Base-by-base conservation (phyloP, 2,888 invertebrate species). In the Saturnia pavonia region DNA sequence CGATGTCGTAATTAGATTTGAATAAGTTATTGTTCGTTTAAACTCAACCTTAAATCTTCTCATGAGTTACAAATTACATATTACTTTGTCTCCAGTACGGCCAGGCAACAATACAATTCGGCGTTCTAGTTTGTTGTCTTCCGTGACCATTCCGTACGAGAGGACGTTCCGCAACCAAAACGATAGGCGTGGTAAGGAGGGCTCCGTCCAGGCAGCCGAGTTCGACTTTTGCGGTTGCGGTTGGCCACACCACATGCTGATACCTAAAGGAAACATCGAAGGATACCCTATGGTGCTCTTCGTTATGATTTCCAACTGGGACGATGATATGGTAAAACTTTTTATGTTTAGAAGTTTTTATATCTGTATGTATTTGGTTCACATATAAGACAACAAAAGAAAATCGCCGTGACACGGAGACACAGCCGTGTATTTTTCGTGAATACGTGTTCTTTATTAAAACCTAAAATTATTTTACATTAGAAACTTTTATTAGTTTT, bases 211-310 rank as follows among this genome's bases (percentile, higher is more conserved):
- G 3, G 88, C 94, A 0, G 91, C 91, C 0, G 92, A 94, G 76
- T 97, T 96, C 90, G 96, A 96, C 90, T 97, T 97, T 95, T 98
- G 98, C 90, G 97, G 97, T 73, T 98, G 98, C 81, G 97, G 97
- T 69, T 97, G 97, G 97, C 97, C 97, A 0, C 96, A 97, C 73
- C 97, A 97, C 87, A 95, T 97, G 95, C 94, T 97, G 9, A 77
- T 97, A 51, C 96, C 97, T 0, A 96, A 95, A 88, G 97, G 97
- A 6, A 96, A 87, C 7, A 81, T 94, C 0, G 92, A 94, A 72
- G 97, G 97, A 0, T 95, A 95, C 88, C 88, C 93, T 0, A 95
- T 96, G 81, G 95, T 96, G 76, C 89, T 97, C 60, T 97, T 97
- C 85, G 96, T 95, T 63, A 97, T 97, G 97, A 93, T 97, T 72